phyloP scores from a whole-genome alignment of 1,140 invertebrate genomes.

The Hyles vespertilio region DNA sequence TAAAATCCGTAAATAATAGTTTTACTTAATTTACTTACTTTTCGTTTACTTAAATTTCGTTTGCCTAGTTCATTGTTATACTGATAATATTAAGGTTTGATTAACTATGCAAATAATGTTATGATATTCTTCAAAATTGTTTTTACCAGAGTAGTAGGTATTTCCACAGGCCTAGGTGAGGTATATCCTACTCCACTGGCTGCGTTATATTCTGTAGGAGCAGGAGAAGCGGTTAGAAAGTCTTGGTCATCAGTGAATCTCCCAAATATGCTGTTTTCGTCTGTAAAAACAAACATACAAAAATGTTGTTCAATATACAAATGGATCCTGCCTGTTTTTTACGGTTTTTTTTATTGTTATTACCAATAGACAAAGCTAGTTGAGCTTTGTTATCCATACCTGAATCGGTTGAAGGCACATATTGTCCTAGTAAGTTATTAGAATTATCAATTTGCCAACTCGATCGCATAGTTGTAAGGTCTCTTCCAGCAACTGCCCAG shows the following conservation, averaged over 20 bases:
- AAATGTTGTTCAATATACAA: background rate
- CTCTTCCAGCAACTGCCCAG: constrained; percentile 25
- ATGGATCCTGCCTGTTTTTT: no score
- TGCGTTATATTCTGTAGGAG: background rate
- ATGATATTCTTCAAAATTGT: no score
- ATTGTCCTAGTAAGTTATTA: constrained; percentile 29
- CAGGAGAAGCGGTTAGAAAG: constrained; percentile 11
- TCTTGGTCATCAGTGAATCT: constrained; percentile 47
- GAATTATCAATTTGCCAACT: constrained; percentile 35
- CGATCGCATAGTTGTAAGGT: constrained; percentile 35
- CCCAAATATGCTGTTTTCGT: constrained; percentile 67
- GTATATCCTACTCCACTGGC: background rate
- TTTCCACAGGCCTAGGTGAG: background rate
- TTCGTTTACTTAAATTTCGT: no score
- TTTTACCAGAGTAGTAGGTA: no score
- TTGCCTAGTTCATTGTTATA: no score
- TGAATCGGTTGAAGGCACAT: constrained; percentile 41
- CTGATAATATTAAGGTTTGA: no score
- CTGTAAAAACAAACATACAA: constrained; percentile 29
- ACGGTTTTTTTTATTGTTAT: no score
- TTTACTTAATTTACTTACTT: no score
- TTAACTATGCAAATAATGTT: no score
- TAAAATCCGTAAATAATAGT: no score
- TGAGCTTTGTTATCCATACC: constrained; percentile 38
- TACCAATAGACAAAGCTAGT: no score